phyloP scores from a whole-genome alignment of 2,888 invertebrate genomes.

The Drosophila diplacantha region DNA sequence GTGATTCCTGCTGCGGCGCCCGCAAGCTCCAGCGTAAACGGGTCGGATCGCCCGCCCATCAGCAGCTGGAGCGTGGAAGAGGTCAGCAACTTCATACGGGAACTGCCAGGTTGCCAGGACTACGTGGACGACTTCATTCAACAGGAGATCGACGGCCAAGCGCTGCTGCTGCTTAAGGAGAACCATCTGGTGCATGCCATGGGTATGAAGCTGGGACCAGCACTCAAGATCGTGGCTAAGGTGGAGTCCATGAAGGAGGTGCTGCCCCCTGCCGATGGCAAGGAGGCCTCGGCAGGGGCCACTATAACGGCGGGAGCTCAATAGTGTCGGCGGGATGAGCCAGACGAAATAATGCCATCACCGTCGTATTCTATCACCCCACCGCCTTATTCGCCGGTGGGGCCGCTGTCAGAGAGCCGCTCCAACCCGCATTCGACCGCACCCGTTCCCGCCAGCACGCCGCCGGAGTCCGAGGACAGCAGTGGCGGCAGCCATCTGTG shows the following conservation, averaged over 20 bases:
- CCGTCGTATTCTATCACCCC: slow-evolving; percentile 52
- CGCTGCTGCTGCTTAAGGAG: slow-evolving; percentile 92
- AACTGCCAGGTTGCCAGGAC: slow-evolving; percentile 92
- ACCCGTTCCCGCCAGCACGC: slow-evolving; percentile 11
- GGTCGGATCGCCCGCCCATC: slow-evolving; percentile 69
- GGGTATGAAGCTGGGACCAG: slow-evolving; percentile 96
- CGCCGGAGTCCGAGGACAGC: slow-evolving; percentile 16
- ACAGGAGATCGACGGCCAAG: slow-evolving; percentile 98
- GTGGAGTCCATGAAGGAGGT: slow-evolving; percentile 86
- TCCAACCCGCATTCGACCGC: neutral
- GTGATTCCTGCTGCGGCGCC: slow-evolving; percentile 16
- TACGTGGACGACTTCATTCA: slow-evolving; percentile 96
- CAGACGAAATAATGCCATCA: slow-evolving; percentile 17
- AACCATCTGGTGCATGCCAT: slow-evolving; percentile 96
- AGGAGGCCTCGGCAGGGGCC: slow-evolving; percentile 36
- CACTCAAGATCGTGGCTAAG: slow-evolving; percentile 95
- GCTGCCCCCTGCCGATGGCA: slow-evolving; percentile 42
- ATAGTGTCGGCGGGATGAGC: slow-evolving; percentile 43
- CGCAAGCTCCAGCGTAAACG: slow-evolving; percentile 17
- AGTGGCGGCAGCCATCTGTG: slow-evolving; percentile 23
- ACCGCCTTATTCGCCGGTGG: slow-evolving; percentile 52
- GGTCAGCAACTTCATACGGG: slow-evolving; percentile 92
- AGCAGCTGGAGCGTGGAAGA: slow-evolving; percentile 85
- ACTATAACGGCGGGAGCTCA: slow-evolving; percentile 21
- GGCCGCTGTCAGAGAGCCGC: neutral